Evolutionary conservation across 2,888 invertebrate genomes (phyloP).

Genomic region (Rosalia funebris): DNA sequence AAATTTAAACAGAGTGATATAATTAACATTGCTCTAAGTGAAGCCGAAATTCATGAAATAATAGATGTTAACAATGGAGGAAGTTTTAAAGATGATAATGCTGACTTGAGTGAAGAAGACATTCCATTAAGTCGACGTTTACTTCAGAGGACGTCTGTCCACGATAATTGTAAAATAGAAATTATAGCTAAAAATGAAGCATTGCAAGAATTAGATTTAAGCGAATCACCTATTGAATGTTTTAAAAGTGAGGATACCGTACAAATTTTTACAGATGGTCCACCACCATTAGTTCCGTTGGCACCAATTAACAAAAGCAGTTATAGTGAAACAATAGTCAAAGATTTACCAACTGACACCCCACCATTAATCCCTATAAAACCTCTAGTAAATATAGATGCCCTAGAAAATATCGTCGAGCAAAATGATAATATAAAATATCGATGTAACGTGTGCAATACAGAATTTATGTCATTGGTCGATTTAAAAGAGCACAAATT

Average conservation of each 20-base stretch:
- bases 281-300: constrained; percentile 59
- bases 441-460: constrained; percentile 52
- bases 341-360: constrained; percentile 48
- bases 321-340: constrained; percentile 14
- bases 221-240: constrained; percentile 6
- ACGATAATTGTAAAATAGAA: neutral
- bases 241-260: constrained; percentile 18
- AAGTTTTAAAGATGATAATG: constrained; percentile 25
- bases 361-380: constrained; percentile 60
- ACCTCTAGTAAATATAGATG: constrained; percentile 45
- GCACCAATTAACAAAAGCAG: constrained; percentile 34
- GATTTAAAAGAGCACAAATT: constrained; percentile 54
- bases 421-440: constrained; percentile 48
- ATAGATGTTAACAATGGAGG: neutral
- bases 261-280: constrained; percentile 46
- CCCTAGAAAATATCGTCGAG: constrained; percentile 40
- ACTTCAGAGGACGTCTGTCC: constrained; percentile 27
- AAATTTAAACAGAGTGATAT: constrained; percentile 48
- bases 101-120: constrained; percentile 44
- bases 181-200: constrained; percentile 1
- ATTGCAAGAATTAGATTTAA: constrained; percentile 22
- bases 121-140: constrained; percentile 42
- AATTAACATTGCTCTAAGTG: constrained; percentile 53
- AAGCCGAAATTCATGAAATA: constrained; percentile 51
- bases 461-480: constrained; percentile 52